These are phyloP conservation scores for Endomychus coccineus DNA, from an alignment of 2,888 invertebrate species.

Conservation along the genomic window DNA sequence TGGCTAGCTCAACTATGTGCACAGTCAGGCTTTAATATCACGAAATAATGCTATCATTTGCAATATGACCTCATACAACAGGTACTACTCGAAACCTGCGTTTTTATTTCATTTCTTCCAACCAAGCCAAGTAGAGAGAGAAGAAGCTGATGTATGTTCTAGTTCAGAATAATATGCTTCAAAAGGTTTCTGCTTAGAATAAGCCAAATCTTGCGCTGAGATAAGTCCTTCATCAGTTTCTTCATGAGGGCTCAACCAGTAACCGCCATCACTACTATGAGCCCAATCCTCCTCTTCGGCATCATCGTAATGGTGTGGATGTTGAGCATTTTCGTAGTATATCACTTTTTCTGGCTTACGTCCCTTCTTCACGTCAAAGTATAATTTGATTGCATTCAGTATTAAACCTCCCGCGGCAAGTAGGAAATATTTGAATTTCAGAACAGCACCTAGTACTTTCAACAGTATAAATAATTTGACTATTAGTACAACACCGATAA, in stretches of 20 bases:
- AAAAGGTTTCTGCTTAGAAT: conserved; percentile 1
- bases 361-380: conserved; percentile 62
- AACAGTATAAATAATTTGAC: too few species aligned
- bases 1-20: too few species aligned
- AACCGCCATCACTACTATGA: conserved; percentile 19
- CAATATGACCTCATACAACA: too few species aligned
- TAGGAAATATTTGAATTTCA: conserved; percentile 67
- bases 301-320: conserved; percentile 66
- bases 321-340: conserved; percentile 72
- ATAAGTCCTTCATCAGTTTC: conserved; percentile 16
- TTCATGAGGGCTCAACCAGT: conserved; percentile 28
- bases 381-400: conserved; percentile 62
- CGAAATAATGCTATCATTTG: too few species aligned
- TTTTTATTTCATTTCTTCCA: too few species aligned
- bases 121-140: too few species aligned
- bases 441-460: too few species aligned
- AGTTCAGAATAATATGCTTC: too few species aligned
- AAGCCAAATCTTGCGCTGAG: background rate
- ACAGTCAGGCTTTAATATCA: too few species aligned
- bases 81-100: too few species aligned
- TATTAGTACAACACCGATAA: too few species aligned
- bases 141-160: too few species aligned
- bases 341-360: conserved; percentile 64
- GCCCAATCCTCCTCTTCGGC: conserved; percentile 56
- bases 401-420: conserved; percentile 59